Evolutionary conservation across 2,797 vertebrate genomes (phyloP), one percentile per base, ranked within the genome.

Genomic region (Sparidentex hasta): DNA sequence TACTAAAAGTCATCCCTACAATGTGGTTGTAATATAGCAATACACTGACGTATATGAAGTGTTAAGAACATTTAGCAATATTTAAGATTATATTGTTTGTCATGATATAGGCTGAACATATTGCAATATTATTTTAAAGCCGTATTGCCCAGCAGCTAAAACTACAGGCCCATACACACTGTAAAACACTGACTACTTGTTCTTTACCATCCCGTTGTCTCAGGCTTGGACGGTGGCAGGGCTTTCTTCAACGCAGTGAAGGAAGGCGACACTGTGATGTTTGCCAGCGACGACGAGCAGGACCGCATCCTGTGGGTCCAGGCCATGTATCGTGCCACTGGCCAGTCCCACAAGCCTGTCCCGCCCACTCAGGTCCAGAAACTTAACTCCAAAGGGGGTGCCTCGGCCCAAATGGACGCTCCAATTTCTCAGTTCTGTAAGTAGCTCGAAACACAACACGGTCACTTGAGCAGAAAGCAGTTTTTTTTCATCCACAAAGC

Each of bases 361-460:
- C 98, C 98, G 0, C 98, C 98, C 20, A 99, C 98, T 92, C 98
- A 99, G 95, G 98, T 99, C 91, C 98, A 99, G 96, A 99, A 99
- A 93, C 97, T 99, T 85, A 99, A 99, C 69, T 99, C 98, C 93
- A 99, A 99, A 95, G 97, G 98, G 85, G 98, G 98, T 78, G 98
- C 97, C 50, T 97, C 98, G 5, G 98, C 98, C 72, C 98, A 99
- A 93, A 96, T 99, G 95, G 98, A 99, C 0, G 98, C 98, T 33
- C 98, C 98, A 80, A 99, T 99, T 94, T 99, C 98, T 85, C 98
- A 99, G 96, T 99, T 99, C 96, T 99, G 98, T 99, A 98, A 99
- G 98, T 99, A 97, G 81, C 92, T 93, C 62, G 21, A 57, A 81
- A 77, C 82, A 74, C 78, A 83, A 83, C 81, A 76, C 14, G 48